Evolutionary conservation across 2,113 vertebrate genomes (phyloP), one percentile per base, ranked within the genome.

Genomic region (Channa argus): DNA sequence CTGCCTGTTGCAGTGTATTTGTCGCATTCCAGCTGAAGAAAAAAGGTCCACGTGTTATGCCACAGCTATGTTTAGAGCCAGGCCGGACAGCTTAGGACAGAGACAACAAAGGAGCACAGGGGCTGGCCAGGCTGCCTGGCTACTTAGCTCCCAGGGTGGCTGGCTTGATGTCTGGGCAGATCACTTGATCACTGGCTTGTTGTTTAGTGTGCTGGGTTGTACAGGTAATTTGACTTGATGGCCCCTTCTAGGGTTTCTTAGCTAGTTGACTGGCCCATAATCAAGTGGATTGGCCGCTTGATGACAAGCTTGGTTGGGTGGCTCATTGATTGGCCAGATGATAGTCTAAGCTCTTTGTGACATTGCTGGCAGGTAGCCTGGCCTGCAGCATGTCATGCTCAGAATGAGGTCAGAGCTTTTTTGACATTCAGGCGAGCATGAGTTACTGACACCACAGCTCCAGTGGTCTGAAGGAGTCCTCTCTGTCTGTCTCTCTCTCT

Each of bases 401-500:
- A 47, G 82, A 81, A 83, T 38, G 63, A 85, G 90, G 86, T 89
- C 88, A 82, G 47, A 2, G 12, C 33, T 37, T 37, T 5, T 44
- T 62, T 60, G 56, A 54, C 62, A 37, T 61, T 67, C 6, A 0
- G 36, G 45, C 14, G 34, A 49, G 73, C 83, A 79, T 34, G 33
- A 61, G 69, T 84, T 51, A 59, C 41, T 86, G 87, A 88, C 85
- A 63, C 89, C 86, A 88, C 72, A 58, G 65, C 63, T 11, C 9
- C 63, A 44, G 67, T 14, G 14, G 61, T 47, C 61, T 15, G 52
- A 39, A 1, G 44, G 61, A 71, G 65, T 77, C 80, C 58, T 53
- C 34, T 36, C 62, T n/a, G 24, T 46, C 46, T 38, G 34, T 52
- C 59, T 74, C 41, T 44, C 46, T 37, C 37, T 37, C n/a, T n/a